A percentile compares a stretch with the other conserved stretches of the same genome.
phyloP scores from a whole-genome alignment of 2,888 invertebrate species.

The Pyrocoelia pectoralis region DNA sequence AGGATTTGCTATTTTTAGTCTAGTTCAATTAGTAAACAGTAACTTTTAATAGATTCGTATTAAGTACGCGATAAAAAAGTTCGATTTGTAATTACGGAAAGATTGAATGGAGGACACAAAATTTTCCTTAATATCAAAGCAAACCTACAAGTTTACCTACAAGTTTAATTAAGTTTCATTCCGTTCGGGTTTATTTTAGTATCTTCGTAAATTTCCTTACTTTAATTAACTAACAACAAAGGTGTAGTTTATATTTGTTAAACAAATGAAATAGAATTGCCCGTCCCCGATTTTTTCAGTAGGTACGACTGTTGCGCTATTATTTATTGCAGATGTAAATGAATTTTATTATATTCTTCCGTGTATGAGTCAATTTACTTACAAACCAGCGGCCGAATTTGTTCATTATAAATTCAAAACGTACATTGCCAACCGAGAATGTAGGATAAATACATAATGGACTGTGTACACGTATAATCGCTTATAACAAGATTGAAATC shows the following conservation, averaged over 20 bases:
- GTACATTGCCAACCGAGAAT: neutral
- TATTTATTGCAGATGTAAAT: conserved; percentile 10
- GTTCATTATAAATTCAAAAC: neutral
- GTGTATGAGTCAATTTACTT: neutral
- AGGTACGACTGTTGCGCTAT: neutral
- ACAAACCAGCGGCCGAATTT: neutral
- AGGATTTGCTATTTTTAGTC: no score
- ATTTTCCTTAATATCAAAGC: neutral
- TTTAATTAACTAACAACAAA: neutral
- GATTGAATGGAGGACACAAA: neutral
- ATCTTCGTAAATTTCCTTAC: neutral
- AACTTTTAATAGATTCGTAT: no score
- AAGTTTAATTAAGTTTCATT: neutral
- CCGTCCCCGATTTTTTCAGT: conserved; percentile 11
- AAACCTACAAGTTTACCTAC: neutral
- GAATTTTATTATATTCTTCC: conserved; percentile 12
- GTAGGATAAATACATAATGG: no score
- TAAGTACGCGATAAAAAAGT: no score
- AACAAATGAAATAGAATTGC: neutral
- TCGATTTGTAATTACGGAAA: neutral
- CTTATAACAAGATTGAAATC: no score
- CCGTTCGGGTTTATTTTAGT: neutral
- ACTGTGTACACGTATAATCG: no score
- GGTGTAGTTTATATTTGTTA: neutral
- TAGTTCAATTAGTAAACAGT: no score